A percentile compares a stretch with the other conserved stretches of the same genome.
These are phyloP conservation scores for Dendroctonus ponderosae DNA, from an alignment of 1,140 invertebrate genomes.

Conservation along the genomic window DNA sequence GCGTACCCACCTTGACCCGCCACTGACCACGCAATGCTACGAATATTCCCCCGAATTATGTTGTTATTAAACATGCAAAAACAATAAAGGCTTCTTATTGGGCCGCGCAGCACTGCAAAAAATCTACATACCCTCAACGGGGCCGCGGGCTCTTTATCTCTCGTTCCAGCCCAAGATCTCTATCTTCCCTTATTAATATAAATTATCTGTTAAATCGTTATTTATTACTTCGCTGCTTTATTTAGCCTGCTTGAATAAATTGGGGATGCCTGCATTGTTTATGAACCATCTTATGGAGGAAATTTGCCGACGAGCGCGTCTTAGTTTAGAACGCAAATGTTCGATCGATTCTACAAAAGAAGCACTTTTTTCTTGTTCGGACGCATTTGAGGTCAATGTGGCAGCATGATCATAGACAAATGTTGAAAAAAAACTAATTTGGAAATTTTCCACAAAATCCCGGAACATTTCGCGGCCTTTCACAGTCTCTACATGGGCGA, in stretches of 20 bases:
- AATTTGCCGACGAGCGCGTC: neutral
- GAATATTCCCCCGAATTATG: conserved; percentile 16
- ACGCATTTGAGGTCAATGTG: no score
- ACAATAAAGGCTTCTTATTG: conserved; percentile 33
- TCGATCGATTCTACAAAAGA: no score
- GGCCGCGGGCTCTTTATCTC: conserved; percentile 20
- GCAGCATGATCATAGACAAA: no score
- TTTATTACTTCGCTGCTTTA: conserved; percentile 27
- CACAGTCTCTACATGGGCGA: no score
- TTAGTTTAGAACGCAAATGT: no score
- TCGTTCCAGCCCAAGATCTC: conserved; percentile 27
- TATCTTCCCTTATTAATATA: conserved; percentile 37
- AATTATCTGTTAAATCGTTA: conserved; percentile 37
- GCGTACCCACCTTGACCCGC: conserved; percentile 2
- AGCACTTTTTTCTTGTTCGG: no score
- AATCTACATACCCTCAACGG: conserved; percentile 24
- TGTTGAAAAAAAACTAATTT: no score
- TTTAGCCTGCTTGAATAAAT: conserved; percentile 16
- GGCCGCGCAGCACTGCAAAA: neutral
- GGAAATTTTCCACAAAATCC: no score
- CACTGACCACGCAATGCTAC: conserved; percentile 23
- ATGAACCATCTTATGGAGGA: conserved; percentile 1
- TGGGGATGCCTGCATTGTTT: neutral
- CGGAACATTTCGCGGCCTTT: no score
- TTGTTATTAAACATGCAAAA: conserved; percentile 31